These are phyloP conservation scores for Carposina sasakii DNA, from an alignment of 1,140 invertebrate genomes.

Conservation along the genomic window DNA sequence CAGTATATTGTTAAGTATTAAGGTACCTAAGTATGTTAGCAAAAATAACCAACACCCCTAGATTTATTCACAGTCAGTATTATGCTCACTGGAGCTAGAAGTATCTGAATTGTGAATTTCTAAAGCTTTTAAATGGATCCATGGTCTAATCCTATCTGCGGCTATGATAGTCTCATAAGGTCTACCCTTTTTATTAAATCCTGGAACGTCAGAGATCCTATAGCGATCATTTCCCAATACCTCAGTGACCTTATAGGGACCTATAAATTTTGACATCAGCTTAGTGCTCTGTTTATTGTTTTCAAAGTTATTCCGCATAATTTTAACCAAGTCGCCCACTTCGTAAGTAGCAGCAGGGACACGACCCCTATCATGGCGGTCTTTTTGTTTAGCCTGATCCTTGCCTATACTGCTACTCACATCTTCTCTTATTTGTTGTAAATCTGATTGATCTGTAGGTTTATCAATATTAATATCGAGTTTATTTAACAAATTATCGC, in stretches of 20 bases:
- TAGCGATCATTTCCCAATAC: conserved; percentile 26
- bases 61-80: too few species aligned
- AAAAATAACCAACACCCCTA: too few species aligned
- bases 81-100: background rate
- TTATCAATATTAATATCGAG: background rate
- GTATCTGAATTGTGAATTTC: conserved; percentile 2
- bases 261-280: conserved; percentile 28
- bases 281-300: conserved; percentile 28
- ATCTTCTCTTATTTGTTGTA: conserved; percentile 2
- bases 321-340: conserved; percentile 26
- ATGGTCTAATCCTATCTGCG: conserved; percentile 7
- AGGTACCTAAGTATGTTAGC: too few species aligned
- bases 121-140: conserved; percentile 10
- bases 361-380: conserved; percentile 13
- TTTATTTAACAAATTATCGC: background rate
- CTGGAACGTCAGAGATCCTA: conserved; percentile 17
- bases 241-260: conserved; percentile 23
- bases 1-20: background rate
- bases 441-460: too few species aligned
- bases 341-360: conserved; percentile 14
- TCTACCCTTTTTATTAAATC: conserved; percentile 5
- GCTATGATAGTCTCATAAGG: conserved; percentile 3
- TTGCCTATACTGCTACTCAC: conserved; percentile 15
- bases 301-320: conserved; percentile 19
- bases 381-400: conserved; percentile 21